Evolutionary conservation across 2,113 vertebrate species (phyloP), one percentile per base, ranked within the genome.

Genomic region (Tenebrosternarchus preto): DNA sequence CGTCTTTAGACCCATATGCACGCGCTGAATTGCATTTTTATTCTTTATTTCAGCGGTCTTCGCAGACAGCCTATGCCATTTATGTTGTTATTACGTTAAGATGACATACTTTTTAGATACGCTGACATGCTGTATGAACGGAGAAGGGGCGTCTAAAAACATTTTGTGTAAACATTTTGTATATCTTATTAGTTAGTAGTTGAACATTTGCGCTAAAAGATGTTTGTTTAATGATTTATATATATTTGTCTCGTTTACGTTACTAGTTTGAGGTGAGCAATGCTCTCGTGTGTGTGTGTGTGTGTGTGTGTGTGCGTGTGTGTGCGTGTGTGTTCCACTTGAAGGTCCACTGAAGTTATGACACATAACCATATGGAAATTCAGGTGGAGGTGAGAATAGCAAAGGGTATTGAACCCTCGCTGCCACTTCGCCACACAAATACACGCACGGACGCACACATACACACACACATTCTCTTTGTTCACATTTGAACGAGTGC

Each of bases 401-500:
- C 86, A 88, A 85, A 85, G 84, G 83, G 87, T 29, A 46, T 25
- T 53, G 31, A 73, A 56, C 69, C 63, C 29, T 11, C 72, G 72
- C 39, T 73, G 68, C 70, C 71, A 20, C 22, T 33, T 12, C 4
- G 19, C 43, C 43, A 50, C 56, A 22, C 12, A n/a, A 55, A n/a
- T 4, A 22, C 66, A 39, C 64, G 36, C 33, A 25, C 39, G 6
- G 36, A 61, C 73, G 60, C 57, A 61, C 20, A 59, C 72, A 74
- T 61, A 77, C 50, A 67, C 66, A 20, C 68, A 60, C 43, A 24
- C n/a, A 43, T 88, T 87, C 80, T 88, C 89, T 90, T 87, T 90
- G 88, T 86, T 77, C 79, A 63, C 27, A 87, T 91, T 93, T 93
- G 91, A 91, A 89, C 88, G 87, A 90, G 87, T 85, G 83, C 85